phyloP scores from a whole-genome alignment of 2,113 vertebrate species.

The Tinamus guttatus region DNA sequence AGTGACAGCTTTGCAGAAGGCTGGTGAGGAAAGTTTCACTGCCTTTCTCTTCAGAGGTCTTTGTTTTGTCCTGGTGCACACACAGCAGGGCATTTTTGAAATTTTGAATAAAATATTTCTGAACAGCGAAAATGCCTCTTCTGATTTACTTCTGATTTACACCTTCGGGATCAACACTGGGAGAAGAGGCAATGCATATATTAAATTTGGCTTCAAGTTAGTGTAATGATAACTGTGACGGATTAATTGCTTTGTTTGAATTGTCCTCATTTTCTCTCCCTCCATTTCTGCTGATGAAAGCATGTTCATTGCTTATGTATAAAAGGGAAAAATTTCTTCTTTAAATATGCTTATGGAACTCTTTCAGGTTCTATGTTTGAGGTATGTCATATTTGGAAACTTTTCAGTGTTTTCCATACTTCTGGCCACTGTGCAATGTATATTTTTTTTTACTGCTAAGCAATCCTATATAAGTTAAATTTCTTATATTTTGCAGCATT shows the following conservation, averaged over 20 bases:
- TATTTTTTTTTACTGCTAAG: not conserved
- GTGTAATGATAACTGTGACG: not conserved
- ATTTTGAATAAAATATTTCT: not conserved
- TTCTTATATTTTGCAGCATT: conserved; percentile 13
- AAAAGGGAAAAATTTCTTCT: not conserved
- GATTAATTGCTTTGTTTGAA: not conserved
- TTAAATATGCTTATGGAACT: not conserved
- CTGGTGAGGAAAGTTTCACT: conserved; percentile 12
- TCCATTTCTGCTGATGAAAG: not conserved
- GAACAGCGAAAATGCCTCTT: not conserved
- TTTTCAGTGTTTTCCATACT: conserved; percentile 18
- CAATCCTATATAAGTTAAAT: conserved; percentile 14
- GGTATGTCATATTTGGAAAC: conserved; percentile 38
- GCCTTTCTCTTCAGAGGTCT: not conserved
- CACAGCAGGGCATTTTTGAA: not conserved
- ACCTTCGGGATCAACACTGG: not conserved
- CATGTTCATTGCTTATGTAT: not conserved
- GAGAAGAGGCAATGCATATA: not conserved
- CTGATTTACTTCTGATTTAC: not conserved
- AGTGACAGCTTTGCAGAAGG: not conserved
- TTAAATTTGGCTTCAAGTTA: not conserved
- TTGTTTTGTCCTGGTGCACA: not conserved
- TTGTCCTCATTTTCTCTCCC: not conserved
- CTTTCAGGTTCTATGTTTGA: conserved; percentile 1
- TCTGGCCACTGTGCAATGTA: not conserved